A percentile compares a stretch with the other conserved stretches of the same genome.
Evolutionary conservation across 2,797 vertebrate species (phyloP).

Genomic region (Parauchenoglanis punctatus): DNA sequence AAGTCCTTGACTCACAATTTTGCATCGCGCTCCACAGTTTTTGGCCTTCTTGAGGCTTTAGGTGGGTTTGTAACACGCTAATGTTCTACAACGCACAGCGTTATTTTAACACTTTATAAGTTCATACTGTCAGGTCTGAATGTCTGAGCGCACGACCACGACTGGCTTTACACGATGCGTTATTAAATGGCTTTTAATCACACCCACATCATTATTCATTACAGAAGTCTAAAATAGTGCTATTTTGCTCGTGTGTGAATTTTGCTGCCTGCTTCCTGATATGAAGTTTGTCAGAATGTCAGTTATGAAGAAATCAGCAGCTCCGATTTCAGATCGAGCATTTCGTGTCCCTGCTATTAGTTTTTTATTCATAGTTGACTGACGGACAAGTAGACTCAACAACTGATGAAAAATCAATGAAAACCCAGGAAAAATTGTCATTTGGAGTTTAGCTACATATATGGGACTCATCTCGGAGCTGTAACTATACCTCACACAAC

Average conservation of each 20-base stretch:
- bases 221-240: background rate
- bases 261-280: background rate
- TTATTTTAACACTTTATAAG: conserved; percentile 61
- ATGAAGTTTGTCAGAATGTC: background rate
- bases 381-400: background rate
- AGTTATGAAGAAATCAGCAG: no score
- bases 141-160: conserved; percentile 6
- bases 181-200: background rate
- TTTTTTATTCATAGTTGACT: background rate
- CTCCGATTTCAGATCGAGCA: no score
- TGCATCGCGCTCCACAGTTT: conserved; percentile 89
- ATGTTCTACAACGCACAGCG: conserved; percentile 86
- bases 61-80: conserved; percentile 75
- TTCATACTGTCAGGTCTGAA: conserved; percentile 13
- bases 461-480: background rate
- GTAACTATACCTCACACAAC: background rate
- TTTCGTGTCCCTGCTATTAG: background rate
- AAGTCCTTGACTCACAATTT: conserved; percentile 69
- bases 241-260: background rate
- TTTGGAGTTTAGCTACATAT: background rate
- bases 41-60: conserved; percentile 83
- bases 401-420: background rate
- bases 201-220: background rate
- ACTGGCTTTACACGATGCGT: background rate
- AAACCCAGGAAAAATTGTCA: background rate